Base-by-base conservation (phyloP, 1,140 invertebrate genomes). In the Ooceraea biroi region DNA sequence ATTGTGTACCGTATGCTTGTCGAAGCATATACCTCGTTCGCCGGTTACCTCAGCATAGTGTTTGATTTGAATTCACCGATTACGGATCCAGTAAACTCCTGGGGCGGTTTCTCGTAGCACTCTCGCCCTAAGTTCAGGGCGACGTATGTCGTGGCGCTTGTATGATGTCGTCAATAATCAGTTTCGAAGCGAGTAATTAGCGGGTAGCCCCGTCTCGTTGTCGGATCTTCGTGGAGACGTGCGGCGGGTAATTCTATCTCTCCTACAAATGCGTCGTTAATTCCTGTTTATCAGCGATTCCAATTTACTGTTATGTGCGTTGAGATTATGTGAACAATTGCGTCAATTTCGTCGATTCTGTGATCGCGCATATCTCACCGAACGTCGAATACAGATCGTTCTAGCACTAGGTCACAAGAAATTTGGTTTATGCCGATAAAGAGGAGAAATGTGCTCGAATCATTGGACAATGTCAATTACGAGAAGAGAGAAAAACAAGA, bases 151-250 rank as follows among this genome's bases (percentile, higher is more conserved):
- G 12, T 50, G 68, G 8, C 27, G 46, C 22, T 74, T 50, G 17
- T 65, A 61, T 55, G 27, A 50, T 73, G 27, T 82, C 30, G n/a
- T 74, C 68, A 50, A 78, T 80, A 84, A 78, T 57, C 44, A 84
- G 30, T 84, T 87, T 77, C 11, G 44, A 85, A 87, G 82, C 71
- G 27, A 65, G 65, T 85, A 87, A 86, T 84, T 88, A 63, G 44
- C n/a, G 55, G 60, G n/a, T 27, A 60, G 63, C 44, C 44, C 36
- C 72, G 66, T 60, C 71, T 71, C 25, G 44, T 50, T 60, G 30
- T 48, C 3, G 27, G 14, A 84, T 86, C 80, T 78, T 84, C 12
- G 4, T 5, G 30, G 14, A 57, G 41, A 14, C 41, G 48, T 5
- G n/a, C 22, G 25, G 3, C 3, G 22, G 44, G 44, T 44, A 19